Percentiles rank a stretch among this genome's conserved stretches.
Conservation (phyloP, 2,797 vertebrate species). For the Acipenser transmontanus region DNA sequence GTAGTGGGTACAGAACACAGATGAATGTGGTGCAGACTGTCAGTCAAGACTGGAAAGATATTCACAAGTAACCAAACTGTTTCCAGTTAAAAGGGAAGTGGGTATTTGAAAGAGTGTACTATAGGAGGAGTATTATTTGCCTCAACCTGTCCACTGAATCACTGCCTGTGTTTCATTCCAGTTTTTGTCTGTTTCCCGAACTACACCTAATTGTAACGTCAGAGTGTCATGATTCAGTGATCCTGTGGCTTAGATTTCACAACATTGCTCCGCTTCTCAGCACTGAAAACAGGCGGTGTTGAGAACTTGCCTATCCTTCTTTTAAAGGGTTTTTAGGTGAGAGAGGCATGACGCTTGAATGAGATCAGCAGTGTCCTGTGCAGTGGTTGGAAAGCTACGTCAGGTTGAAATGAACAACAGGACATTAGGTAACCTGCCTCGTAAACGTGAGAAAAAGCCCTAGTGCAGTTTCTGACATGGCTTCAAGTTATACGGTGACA, state of each 20-base stretch:
- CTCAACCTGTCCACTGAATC: slow-evolving; percentile 62
- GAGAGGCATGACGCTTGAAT: background rate
- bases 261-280: slow-evolving; percentile 32
- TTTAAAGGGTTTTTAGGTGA: background rate
- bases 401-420: background rate
- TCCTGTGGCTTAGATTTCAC: slow-evolving; percentile 48
- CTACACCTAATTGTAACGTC: slow-evolving; percentile 49
- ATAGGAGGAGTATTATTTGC: slow-evolving; percentile 49
- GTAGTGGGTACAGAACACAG: too few species aligned
- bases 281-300: too few species aligned
- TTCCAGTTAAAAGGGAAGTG: too few species aligned
- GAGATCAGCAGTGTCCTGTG: background rate
- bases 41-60: too few species aligned
- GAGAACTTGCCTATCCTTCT: too few species aligned
- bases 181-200: slow-evolving; percentile 52
- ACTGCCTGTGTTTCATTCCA: slow-evolving; percentile 54
- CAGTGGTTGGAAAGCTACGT: background rate
- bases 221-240: slow-evolving; percentile 32
- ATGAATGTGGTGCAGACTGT: too few species aligned
- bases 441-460: background rate
- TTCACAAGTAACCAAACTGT: too few species aligned
- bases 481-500: background rate
- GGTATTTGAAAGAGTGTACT: too few species aligned
- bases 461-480: background rate
- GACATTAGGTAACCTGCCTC: background rate